phyloP scores from a whole-genome alignment of 2,113 vertebrate species.

The Cranoglanis bouderius region DNA sequence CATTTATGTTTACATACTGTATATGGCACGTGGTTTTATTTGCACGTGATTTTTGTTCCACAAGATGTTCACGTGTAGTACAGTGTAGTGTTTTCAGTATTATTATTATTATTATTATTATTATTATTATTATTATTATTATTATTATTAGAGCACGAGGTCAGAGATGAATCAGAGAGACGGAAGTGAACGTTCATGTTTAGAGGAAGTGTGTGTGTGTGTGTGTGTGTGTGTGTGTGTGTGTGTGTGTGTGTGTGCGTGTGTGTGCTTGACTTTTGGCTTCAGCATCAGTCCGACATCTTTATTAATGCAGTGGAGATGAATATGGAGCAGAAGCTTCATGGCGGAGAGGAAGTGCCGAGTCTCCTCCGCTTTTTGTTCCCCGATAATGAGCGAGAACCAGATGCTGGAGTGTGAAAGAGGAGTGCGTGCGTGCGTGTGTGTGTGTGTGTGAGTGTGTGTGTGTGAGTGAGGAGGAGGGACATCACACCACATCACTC shows the following conservation, averaged over 20 bases:
- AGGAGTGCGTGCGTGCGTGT: background rate
- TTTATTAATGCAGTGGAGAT: constrained; percentile 50
- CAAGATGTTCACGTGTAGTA: background rate
- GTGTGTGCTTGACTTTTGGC: background rate
- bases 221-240: background rate
- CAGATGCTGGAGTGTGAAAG: constrained; percentile 52
- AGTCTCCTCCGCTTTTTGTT: constrained; percentile 48
- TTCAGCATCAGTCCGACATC: constrained; percentile 34
- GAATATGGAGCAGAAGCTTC: constrained; percentile 46
- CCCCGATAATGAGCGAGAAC: constrained; percentile 49
- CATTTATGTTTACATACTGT: background rate
- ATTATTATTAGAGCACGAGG: background rate
- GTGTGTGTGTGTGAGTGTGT: background rate
- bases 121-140: background rate
- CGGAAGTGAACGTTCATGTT: background rate
- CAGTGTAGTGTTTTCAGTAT: background rate
- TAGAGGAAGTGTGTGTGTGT: background rate
- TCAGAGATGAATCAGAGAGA: background rate
- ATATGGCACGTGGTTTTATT: background rate
- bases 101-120: background rate
- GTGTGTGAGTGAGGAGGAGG: constrained; percentile 39
- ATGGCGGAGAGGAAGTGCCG: constrained; percentile 47
- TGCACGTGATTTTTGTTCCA: background rate
- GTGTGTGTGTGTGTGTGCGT: background rate
- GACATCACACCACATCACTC: constrained; percentile 40